phyloP scores from a whole-genome alignment of 2,888 invertebrate genomes.

The Drosophila sordidapex region DNA sequence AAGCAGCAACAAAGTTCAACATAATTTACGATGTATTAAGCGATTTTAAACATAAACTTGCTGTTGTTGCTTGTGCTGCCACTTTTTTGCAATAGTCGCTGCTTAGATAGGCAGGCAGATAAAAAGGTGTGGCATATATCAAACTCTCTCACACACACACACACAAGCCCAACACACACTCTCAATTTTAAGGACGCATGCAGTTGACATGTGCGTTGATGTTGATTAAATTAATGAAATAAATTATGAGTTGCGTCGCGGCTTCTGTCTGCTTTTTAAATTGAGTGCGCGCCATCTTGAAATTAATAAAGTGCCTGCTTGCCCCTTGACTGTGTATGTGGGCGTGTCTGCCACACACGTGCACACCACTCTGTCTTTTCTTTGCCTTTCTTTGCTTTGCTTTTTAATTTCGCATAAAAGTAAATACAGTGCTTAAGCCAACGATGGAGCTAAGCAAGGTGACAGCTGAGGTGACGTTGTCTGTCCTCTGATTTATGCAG shows the following conservation, averaged over 20 bases:
- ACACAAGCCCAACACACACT: neutral
- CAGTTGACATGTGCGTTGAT: slow-evolving; percentile 77
- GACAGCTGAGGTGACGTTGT: slow-evolving; percentile 41
- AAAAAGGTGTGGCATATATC: slow-evolving; percentile 66
- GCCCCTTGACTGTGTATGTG: slow-evolving; percentile 1
- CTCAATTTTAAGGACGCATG: slow-evolving; percentile 47
- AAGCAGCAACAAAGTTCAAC: slow-evolving; percentile 43
- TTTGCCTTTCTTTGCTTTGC: neutral
- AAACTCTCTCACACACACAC: slow-evolving; percentile 1
- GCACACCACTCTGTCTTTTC: slow-evolving; percentile 21
- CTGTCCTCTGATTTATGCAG: slow-evolving; percentile 56
- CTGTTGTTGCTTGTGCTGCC: slow-evolving; percentile 49
- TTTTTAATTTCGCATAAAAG: slow-evolving; percentile 61
- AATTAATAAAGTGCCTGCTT: slow-evolving; percentile 72
- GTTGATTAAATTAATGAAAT: slow-evolving; percentile 81
- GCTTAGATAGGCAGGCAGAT: slow-evolving; percentile 32
- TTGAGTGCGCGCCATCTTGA: slow-evolving; percentile 78
- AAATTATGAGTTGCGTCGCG: slow-evolving; percentile 69
- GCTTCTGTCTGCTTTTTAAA: slow-evolving; percentile 56
- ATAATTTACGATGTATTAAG: slow-evolving; percentile 80
- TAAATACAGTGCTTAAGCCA: slow-evolving; percentile 65
- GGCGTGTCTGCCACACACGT: slow-evolving; percentile 4
- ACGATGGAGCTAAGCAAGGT: slow-evolving; percentile 30
- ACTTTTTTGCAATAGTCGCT: slow-evolving; percentile 40
- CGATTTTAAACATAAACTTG: slow-evolving; percentile 73